Evolutionary conservation across 2,797 vertebrate species (phyloP).

Genomic region (Gallinago stenura): DNA sequence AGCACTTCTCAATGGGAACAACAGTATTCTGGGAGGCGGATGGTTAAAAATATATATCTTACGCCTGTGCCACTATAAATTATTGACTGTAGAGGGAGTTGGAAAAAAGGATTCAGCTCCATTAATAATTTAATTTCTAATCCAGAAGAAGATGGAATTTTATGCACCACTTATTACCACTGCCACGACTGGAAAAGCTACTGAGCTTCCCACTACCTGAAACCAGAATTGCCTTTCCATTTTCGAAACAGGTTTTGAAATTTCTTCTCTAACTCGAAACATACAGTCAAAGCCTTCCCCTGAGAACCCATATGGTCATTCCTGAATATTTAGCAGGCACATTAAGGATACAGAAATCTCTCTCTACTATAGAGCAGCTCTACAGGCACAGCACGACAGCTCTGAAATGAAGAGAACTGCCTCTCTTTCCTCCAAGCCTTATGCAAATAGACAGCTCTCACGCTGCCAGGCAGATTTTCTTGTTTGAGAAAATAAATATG

Average conservation of each 20-base stretch:
- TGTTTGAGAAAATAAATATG: neutral
- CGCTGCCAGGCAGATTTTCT: neutral
- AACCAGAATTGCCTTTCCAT: neutral
- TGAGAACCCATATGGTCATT: neutral
- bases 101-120: constrained; percentile 41
- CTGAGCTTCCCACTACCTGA: neutral
- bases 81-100: constrained; percentile 49
- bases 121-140: constrained; percentile 59
- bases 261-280: neutral
- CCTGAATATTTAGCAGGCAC: neutral
- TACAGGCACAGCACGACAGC: neutral
- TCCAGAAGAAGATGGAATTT: constrained; percentile 66
- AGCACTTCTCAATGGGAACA: neutral
- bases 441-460: neutral
- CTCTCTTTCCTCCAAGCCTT: neutral
- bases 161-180: constrained; percentile 70
- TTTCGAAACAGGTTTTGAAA: neutral
- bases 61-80: constrained; percentile 48
- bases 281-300: neutral
- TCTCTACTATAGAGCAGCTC: neutral
- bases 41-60: constrained; percentile 38
- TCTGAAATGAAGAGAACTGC: neutral
- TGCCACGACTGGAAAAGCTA: neutral
- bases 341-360: neutral
- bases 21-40: neutral